Percentiles rank a stretch among this genome's conserved stretches.
Conservation (phyloP, 2,113 vertebrate genomes). For the Oncorhynchus clarkii region DNA sequence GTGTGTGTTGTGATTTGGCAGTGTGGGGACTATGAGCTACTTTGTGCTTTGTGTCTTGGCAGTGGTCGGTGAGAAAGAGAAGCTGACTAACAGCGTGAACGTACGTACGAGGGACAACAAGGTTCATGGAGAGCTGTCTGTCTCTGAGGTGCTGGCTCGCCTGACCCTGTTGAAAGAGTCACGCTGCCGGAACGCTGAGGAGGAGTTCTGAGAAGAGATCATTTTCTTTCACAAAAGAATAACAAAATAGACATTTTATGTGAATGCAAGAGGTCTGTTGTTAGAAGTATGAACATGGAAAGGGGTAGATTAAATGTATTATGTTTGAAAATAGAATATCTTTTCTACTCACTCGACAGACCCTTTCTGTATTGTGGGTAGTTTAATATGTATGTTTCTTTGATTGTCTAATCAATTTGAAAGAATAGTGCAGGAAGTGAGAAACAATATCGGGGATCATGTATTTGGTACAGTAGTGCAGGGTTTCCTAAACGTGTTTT, state of each 20-base stretch:
- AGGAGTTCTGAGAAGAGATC: slow-evolving; percentile 78
- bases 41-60: slow-evolving; percentile 50
- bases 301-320: neutral
- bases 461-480: neutral
- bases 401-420: neutral
- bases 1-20: slow-evolving; percentile 33
- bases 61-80: slow-evolving; percentile 97
- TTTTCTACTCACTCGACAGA: neutral
- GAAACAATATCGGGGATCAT: neutral
- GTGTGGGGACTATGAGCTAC: slow-evolving; percentile 10
- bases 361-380: no score
- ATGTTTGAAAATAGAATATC: neutral
- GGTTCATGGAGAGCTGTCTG: slow-evolving; percentile 83
- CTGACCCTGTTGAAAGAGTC: slow-evolving; percentile 79
- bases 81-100: slow-evolving; percentile 79
- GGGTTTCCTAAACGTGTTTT: neutral
- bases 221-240: slow-evolving; percentile 6
- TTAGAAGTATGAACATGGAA: neutral
- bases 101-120: slow-evolving; percentile 94
- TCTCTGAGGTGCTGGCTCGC: slow-evolving; percentile 79
- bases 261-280: neutral
- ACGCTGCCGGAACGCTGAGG: slow-evolving; percentile 79
- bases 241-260: slow-evolving; percentile 11
- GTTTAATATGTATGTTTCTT: no score
- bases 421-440: neutral